Evolutionary conservation across 1,140 invertebrate genomes (phyloP), one percentile per base, ranked within the genome.

Genomic region (Brachionus plicatilis): DNA sequence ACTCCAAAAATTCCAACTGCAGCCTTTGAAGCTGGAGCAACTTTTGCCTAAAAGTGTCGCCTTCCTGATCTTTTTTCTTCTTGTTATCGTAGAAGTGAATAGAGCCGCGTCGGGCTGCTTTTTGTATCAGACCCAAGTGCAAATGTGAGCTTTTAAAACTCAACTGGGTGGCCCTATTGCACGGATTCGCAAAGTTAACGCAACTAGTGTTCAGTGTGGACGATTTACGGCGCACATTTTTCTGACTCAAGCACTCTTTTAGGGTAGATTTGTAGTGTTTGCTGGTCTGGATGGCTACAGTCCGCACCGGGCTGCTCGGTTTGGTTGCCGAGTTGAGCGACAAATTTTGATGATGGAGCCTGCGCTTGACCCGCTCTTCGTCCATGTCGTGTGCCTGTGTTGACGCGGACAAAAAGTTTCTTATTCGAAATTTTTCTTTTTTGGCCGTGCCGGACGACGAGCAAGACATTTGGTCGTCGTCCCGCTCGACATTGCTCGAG

Each of bases 41-140:
- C 33, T 50, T 76, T 47, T 76, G 43, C 11, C 45, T 47, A 27
- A 76, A 76, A n/a, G 8, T n/a, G 12, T 76, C 45, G 9, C 2
- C 9, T 9, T 47, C 7, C 4, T 27, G 11, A 41, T n/a, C n/a
- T 43, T 72, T 72, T 72, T 72, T 72, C n/a, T 72, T 72, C 29
- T 68, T 41, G 24, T 72, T 72, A 29, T 76, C 72, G 33, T 76
- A 76, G 43, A 76, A 76, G 14, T 76, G 72, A n/a, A 76, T 76
- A 4, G 72, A 76, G 20, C 72, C 72, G 12, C 72, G 27, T 7
- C 72, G 17, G 9, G 72, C 72, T 29, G 72, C 72, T 14, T 76
- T 76, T 50, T 76, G n/a, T 50, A 76, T 50, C 11, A 76, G n/a
- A 29, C 24, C n/a, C 9, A 20, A 24, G 27, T 76, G 27, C 20